Base-by-base conservation (phyloP, 2,113 vertebrate genomes). In the Tringa solitaria region DNA sequence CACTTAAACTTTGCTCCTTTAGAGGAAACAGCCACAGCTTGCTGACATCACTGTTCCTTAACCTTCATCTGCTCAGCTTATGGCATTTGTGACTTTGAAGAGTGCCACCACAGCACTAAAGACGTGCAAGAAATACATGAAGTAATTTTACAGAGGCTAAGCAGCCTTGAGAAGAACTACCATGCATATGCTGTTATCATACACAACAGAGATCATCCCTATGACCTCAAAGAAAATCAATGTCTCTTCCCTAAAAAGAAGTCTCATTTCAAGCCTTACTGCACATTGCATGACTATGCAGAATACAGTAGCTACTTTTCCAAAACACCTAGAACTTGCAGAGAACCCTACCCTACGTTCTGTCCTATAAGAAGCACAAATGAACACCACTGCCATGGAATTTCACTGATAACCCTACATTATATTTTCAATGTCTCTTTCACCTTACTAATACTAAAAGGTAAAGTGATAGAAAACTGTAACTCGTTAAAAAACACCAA, bases 391-490 rank as follows among this genome's bases (percentile, higher is more conserved):
- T 35, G 7, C 28, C 21, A 39, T 0, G 0, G 8, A 50, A 60
- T 24, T 53, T 23, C 22, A 7, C 12, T 51, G 12, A 0, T 27
- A 79, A 51, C 11, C 51, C 45, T 53, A 1, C 2, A 2, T 45
- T 20, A 70, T 8, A 4, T 12, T 54, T 12, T 0, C 3, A 24
- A 16, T 9, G 3, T 8, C 10, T n/a, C 43, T 50, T 27, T 39
- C 32, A 14, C 3, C 6, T 82, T n/a, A 0, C 3, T 32, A 50
- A 61, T 19, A 28, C 19, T 46, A 30, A 61, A 61, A 32, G 0
- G 0, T 2, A 8, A 43, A 46, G 2, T 0, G 1, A 30, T 17
- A 46, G 1, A 65, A 41, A 63, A 2, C 1, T 0, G 0, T 20
- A 20, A 32, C 24, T 28, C 7, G 6, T 9, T 8, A 37, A 27